Evolutionary conservation across 2,113 vertebrate species (phyloP), one percentile per base, ranked within the genome.

Genomic region (Astatoreochromis straeleni): DNA sequence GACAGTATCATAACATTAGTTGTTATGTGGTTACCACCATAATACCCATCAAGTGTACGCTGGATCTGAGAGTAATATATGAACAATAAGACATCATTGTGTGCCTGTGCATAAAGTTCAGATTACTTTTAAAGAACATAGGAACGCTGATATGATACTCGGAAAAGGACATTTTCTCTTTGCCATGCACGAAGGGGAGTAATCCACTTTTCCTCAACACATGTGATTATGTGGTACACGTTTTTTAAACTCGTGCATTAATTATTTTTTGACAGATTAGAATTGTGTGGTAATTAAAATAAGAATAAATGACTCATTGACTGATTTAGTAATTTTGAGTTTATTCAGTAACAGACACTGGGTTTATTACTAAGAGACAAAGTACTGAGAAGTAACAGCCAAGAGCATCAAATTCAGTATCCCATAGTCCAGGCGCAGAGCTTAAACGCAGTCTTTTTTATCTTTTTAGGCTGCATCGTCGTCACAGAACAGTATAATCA

Each of bases 401-500:
- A 17, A 31, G 33, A 79, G 80, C 47, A 80, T 5, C 9, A 33
- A 24, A 89, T n/a, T 65, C 6, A 85, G 13, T 19, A 85, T 51
- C 83, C 12, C 17, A 24, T 80, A 49, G 51, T 85, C 21, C 31
- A 35, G 9, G n/a, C 55, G 10, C 11, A n/a, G 29, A 42, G 82
- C 47, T 86, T 40, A 58, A 55, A 82, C n/a, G 82, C 12, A 82
- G 9, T 58, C 63, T 47, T n/a, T n/a, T 81, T 85, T 65, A 84
- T 90, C 84, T 79, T 68, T 5, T 51, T 13, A 90, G 51, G 78
- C 81, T 63, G 84, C 80, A 9, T 85, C 45, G 42, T 83, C 54
- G 33, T 51, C 40, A 45, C 53, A 40, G 65, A 35, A 75, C 54
- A 85, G 60, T 60, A 80, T 83, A 75, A 92, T 93, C 86, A 88